Evolutionary conservation across 2,797 vertebrate species (phyloP).

Genomic region (Danio choprae): DNA sequence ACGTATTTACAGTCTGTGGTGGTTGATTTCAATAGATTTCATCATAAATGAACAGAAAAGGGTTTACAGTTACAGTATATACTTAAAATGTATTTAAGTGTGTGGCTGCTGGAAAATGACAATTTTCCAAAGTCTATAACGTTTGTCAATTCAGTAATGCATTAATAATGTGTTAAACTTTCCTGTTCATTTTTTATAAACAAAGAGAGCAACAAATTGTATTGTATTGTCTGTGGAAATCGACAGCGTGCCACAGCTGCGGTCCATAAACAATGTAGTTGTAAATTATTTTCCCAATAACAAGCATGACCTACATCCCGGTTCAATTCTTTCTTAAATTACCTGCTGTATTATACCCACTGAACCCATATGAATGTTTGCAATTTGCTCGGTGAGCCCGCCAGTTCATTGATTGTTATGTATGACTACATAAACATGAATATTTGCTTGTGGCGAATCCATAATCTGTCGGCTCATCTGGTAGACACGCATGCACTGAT

Average conservation of each 20-base stretch:
- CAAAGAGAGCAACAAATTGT: not conserved
- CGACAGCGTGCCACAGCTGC: not conserved
- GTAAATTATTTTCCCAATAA: not conserved
- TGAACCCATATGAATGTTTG: conserved; percentile 11
- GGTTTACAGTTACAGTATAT: not conserved
- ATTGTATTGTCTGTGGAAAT: not conserved
- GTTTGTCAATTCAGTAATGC: not conserved
- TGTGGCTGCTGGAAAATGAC: not conserved
- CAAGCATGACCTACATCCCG: not conserved
- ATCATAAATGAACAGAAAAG: not conserved
- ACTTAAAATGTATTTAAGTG: not conserved
- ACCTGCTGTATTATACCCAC: not conserved
- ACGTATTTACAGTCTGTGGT: not conserved
- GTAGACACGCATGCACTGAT: not conserved
- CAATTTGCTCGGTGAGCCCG: not conserved
- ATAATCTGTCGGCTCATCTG: conserved; percentile 16
- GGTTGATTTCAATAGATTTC: not conserved
- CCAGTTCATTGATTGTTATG: conserved; percentile 25
- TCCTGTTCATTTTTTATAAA: not conserved
- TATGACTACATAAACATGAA: conserved; percentile 20
- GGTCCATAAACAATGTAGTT: not conserved
- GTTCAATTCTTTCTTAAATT: not conserved
- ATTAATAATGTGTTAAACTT: not conserved
- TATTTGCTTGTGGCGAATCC: conserved; percentile 37
- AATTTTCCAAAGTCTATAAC: no score